Conservation (phyloP, 1,140 invertebrate genomes). For the Potamilus streckersoni region DNA sequence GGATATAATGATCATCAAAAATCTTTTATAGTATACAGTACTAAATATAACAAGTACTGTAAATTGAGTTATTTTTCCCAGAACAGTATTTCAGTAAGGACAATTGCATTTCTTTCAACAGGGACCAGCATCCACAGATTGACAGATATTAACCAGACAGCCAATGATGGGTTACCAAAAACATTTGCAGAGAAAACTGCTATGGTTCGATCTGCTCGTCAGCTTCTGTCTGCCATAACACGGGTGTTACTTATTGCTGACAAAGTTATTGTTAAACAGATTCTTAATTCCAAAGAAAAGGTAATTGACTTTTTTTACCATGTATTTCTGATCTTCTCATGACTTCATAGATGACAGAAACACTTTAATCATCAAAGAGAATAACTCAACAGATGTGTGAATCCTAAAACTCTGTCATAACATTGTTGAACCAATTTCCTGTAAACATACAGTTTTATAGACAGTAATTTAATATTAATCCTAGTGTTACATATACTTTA, state of each 20-base stretch:
- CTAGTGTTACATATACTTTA: no score
- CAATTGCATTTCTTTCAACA: slow-evolving; percentile 63
- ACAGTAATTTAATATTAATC: no score
- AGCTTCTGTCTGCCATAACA: slow-evolving; percentile 94
- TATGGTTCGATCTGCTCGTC: slow-evolving; percentile 90
- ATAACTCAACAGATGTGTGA: no score
- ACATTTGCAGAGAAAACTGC: slow-evolving; percentile 63
- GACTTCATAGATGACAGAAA: no score
- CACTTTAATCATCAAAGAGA: no score
- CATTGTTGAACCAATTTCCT: no score
- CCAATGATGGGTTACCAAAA: slow-evolving; percentile 45
- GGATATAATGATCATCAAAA: background rate
- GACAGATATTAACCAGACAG: slow-evolving; percentile 75
- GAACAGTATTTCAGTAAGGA: background rate
- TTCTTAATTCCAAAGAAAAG: slow-evolving; percentile 96
- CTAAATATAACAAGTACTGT: background rate
- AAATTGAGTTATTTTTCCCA: background rate
- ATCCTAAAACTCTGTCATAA: no score
- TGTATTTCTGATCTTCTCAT: no score
- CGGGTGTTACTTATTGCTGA: slow-evolving; percentile 98
- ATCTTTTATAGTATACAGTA: background rate
- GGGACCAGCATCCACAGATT: slow-evolving; percentile 90
- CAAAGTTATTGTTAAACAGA: slow-evolving; percentile 96
- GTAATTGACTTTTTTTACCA: slow-evolving; percentile 68
- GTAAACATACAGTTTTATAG: no score